Evolutionary conservation across 2,888 invertebrate species (phyloP), one percentile per base, ranked within the genome.

Genomic region (Penaeus monodon): DNA sequence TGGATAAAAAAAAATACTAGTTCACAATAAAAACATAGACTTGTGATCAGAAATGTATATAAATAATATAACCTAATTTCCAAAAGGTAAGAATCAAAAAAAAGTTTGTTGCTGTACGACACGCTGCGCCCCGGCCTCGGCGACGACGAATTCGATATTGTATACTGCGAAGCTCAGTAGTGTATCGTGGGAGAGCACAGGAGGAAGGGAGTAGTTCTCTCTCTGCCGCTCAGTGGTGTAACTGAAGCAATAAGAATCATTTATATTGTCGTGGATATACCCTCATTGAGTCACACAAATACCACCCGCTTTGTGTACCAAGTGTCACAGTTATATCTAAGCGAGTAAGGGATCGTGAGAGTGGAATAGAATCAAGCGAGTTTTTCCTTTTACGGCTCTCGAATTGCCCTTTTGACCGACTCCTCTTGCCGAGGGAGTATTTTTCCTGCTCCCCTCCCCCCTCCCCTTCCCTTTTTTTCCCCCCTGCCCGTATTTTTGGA

Each of bases 61-160:
- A 17, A 57, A 57, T 20, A 57, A 57, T 57, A 57, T 20, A 14
- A 57, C 57, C 3, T 17, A 57, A 20, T 17, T 17, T 57, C 57
- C 17, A 20, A 57, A 57, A 81, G 44, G 70, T 70, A 70, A 81
- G 57, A n/a, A 33, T 14, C n/a, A 73, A 24, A 33, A 63, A 82
- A 74, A 82, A 73, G 70, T 82, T 73, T 57, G 70, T 49, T 33
- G 78, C 66, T 14, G 84, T 84, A 84, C 78, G 78, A 78, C 7
- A 68, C 68, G n/a, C 29, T 78, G 68, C 29, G 68, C 68, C 22
- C 78, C 78, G 29, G 78, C 29, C 20, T 66, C 78, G 84, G 84
- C 84, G 57, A 57, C 84, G 57, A 20, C 29, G 29, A 68, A 84
- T 78, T 84, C 84, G 84, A 84, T 84, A 84, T 84, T 84, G 84